These are phyloP conservation scores for Coryphaenoides rupestris DNA, from an alignment of 2,113 vertebrate species.

Conservation along the genomic window DNA sequence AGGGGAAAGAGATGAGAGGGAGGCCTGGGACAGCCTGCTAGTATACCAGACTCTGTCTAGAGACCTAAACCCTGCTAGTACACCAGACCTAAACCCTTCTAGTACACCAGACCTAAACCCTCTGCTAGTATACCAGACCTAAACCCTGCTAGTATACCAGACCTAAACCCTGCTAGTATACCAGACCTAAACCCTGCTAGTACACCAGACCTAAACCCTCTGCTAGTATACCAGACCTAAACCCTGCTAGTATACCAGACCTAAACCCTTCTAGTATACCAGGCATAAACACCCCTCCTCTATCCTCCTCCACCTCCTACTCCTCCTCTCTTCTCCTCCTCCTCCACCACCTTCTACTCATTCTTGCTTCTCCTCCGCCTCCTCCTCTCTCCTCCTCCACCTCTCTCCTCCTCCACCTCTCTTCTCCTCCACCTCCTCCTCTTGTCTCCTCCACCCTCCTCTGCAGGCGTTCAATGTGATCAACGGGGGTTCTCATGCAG, in stretches of 20 bases:
- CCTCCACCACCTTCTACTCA: not conserved
- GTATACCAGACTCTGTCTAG: no score
- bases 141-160: not conserved
- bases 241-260: not conserved
- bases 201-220: not conserved
- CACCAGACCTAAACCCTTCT: not conserved
- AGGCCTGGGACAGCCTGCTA: not conserved
- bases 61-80: not conserved
- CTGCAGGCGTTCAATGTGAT: constrained; percentile 77
- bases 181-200: no score
- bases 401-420: constrained; percentile 15
- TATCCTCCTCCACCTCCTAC: not conserved
- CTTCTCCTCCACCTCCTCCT: not conserved
- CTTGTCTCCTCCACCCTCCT: constrained; percentile 14
- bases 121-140: no score
- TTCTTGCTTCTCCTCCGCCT: not conserved
- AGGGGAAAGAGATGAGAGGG: no score
- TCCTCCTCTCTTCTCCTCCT: not conserved
- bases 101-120: no score
- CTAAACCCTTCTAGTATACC: no score
- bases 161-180: no score
- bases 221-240: not conserved
- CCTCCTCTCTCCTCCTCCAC: not conserved
- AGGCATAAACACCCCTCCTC: no score
- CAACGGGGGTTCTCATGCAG: constrained; percentile 91